Evolutionary conservation across 2,113 vertebrate genomes (phyloP), one percentile per base, ranked within the genome.

Genomic region (Menura novaehollandiae): DNA sequence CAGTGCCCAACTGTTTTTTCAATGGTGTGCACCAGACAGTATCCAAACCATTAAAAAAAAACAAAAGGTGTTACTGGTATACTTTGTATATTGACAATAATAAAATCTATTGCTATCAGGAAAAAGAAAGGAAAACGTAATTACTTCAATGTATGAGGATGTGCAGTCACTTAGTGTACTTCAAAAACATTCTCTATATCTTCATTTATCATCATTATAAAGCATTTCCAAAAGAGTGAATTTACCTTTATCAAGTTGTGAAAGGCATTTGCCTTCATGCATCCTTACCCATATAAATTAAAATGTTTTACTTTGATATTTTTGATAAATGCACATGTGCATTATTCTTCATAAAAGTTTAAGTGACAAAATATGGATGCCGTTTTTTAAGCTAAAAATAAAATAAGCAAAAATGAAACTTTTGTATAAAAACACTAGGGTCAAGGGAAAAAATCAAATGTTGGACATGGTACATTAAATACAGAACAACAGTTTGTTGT

Each of bases 151-250:
- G 37, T 63, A 58, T 74, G 43, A 66, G 74, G 60, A 87, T 94
- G 82, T 67, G 56, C 33, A 91, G 46, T 71, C 91, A 76, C 20
- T 77, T 63, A 89, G 18, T 62, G 27, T 44, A 80, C 71, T 97
- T 93, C 51, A 95, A 51, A 89, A 79, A 77, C 2, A 2, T 83
- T 77, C n/a, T 89, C 49, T 91, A 0, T 66, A 21, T 94, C 91
- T 97, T 97, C 87, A 97, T 97, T 97, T 97, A 85, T 96, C 92
- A 95, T 91, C 52, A 85, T 88, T 96, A 88, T 52, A 95, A 93
- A 91, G 64, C 33, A 15, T 75, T 95, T 93, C 77, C 72, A 88
- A 77, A 93, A 95, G 69, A 91, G 67, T 20, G 41, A 68, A 39
- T 84, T 92, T 88, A 63, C 56, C 91, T 92, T 91, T 82, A 49